A percentile compares a stretch with the other conserved stretches of the same genome.
phyloP scores from a whole-genome alignment of 2,888 invertebrate genomes.

The Torymus texanus region DNA sequence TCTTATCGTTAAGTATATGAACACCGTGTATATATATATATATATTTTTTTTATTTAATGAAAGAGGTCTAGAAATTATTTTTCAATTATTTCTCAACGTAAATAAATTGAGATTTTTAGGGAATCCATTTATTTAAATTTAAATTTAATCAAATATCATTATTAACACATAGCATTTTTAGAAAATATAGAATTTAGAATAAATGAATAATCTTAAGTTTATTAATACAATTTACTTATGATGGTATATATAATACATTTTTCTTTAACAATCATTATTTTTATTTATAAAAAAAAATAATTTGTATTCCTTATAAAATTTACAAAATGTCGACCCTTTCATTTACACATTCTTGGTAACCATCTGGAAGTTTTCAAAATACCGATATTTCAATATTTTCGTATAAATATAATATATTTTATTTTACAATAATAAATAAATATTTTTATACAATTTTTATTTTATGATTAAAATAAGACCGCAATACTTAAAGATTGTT shows the following conservation, averaged over 20 bases:
- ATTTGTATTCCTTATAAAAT: conserved; percentile 39
- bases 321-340: conserved; percentile 40
- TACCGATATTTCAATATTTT: conserved; percentile 30
- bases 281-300: conserved; percentile 33
- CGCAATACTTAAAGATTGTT: no score
- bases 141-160: conserved; percentile 3
- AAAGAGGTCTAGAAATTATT: no score
- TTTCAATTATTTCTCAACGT: no score
- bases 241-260: conserved; percentile 33
- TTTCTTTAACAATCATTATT: conserved; percentile 32
- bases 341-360: conserved; percentile 33
- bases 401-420: not conserved
- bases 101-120: no score
- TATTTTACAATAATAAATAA: no score
- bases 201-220: conserved; percentile 2
- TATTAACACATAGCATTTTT: not conserved
- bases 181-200: conserved; percentile 17
- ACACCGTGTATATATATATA: not conserved
- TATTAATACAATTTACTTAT: not conserved
- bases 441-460: no score
- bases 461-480: no score
- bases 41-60: not conserved
- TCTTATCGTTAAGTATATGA: conserved; percentile 11
- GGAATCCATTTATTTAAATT: not conserved
- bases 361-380: conserved; percentile 18